Evolutionary conservation across 2,888 invertebrate species (phyloP).

Genomic region (Schizaphis graminum): DNA sequence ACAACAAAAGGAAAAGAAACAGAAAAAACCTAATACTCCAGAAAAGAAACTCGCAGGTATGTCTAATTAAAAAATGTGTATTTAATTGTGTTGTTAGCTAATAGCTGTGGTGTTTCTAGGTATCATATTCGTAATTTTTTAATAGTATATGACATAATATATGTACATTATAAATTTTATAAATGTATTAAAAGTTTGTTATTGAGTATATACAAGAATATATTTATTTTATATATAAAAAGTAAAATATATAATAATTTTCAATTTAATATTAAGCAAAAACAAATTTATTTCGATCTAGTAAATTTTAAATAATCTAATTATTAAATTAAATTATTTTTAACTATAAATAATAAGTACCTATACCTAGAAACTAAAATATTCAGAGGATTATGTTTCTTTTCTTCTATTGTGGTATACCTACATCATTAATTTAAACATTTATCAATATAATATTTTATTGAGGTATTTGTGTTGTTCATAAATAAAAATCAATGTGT

Average conservation of each 20-base stretch:
- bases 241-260: neutral
- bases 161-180: neutral
- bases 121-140: neutral
- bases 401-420: neutral
- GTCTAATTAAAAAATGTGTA: neutral
- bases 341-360: neutral
- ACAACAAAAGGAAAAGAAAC: constrained; percentile 32
- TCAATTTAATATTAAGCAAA: neutral
- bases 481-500: neutral
- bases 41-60: constrained; percentile 34
- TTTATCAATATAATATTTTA: neutral
- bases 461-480: neutral
- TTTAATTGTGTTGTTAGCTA: neutral
- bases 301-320: neutral
- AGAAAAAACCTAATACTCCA: constrained; percentile 7
- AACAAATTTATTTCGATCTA: neutral
- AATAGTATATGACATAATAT: neutral
- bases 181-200: neutral
- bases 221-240: neutral
- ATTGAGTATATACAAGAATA: neutral
- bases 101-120: too few relatives aligned
- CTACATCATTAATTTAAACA: neutral
- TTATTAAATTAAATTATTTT: neutral
- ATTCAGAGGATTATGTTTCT: neutral
- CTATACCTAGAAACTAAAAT: neutral